Evolutionary conservation across 2,797 vertebrate genomes (phyloP).

Genomic region (Benthosema pterotum): DNA sequence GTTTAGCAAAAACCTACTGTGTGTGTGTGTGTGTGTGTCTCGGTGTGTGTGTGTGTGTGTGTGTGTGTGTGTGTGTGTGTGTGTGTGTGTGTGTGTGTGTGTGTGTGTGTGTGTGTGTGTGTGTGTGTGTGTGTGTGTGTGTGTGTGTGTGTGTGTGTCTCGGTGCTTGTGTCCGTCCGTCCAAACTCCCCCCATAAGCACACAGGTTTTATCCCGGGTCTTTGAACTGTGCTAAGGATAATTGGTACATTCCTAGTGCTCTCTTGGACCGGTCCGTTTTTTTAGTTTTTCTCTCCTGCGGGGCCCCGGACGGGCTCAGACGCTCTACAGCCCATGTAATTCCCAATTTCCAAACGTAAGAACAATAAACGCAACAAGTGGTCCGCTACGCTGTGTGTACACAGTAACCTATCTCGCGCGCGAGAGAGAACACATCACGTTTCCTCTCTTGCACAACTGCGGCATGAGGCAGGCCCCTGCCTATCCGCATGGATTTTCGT

Average conservation of each 20-base stretch:
- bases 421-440: constrained; percentile 30
- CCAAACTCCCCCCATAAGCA: no score
- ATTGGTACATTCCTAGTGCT: constrained; percentile 18
- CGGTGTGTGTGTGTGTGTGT: constrained; percentile 5
- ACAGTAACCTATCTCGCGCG: constrained; percentile 39
- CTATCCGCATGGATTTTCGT: constrained; percentile 40
- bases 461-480: constrained; percentile 22
- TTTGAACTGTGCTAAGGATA: constrained; percentile 11
- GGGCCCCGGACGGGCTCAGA: constrained; percentile 28
- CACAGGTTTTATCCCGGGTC: constrained; percentile 1
- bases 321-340: constrained; percentile 39
- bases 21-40: constrained; percentile 3
- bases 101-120: constrained; percentile 3
- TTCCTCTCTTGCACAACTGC: constrained; percentile 39
- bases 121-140: constrained; percentile 10
- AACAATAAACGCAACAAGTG: constrained; percentile 58
- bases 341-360: constrained; percentile 43
- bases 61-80: constrained; percentile 17
- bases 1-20: not conserved
- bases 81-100: not conserved
- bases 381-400: constrained; percentile 38
- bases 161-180: not conserved
- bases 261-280: constrained; percentile 29
- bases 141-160: constrained; percentile 11
- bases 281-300: no score